Base-by-base conservation (phyloP, 2,113 vertebrate genomes). In the Brachyistius frenatus region DNA sequence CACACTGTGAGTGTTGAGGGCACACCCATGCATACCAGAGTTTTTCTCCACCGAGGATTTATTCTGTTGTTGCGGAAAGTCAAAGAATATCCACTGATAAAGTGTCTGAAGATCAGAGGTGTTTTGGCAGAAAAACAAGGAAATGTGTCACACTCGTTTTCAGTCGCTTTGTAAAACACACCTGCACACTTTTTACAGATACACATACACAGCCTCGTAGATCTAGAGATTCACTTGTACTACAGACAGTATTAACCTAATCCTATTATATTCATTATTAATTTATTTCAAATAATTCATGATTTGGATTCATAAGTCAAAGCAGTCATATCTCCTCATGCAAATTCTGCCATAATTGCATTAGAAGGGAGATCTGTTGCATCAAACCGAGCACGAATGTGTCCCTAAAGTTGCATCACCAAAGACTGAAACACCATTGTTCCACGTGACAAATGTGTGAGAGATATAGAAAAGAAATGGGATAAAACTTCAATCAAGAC, bases 1-100 rank as follows among this genome's bases (percentile, higher is more conserved):
- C 39, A 36, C 50, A 16, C 3, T 2, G 47, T 82, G 56, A 72
- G 66, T 68, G 70, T 78, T 65, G 47, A 69, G 53, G 69, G 13
- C 65, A 86, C 70, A 65, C 55, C 58, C 63, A 73, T 70, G 80
- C 47, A 71, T 50, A 66, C 54, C 55, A 55, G 55, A 85, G 76
- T 67, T 77, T 84, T 62, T 75, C 65, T 54, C 36, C 60, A 49
- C 85, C 57, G 36, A 73, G 56, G 16, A 56, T 39, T 64, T 37
- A 50, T 33, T 33, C 41, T 36, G 13, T 66, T 55, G 58, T 52
- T 57, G 4, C 74, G 37, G 50, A 68, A 76, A 76, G 32, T 32
- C 56, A 75, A 62, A 58, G 69, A 68, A 57, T 30, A 52, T 56
- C 37, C 23, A 2, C 13, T 31, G 2, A 81, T 60, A 57, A 15